Percentiles rank a stretch among this genome's conserved stretches.
phyloP scores from a whole-genome alignment of 2,113 vertebrate species.

The Epinephelus cyanopodus region DNA sequence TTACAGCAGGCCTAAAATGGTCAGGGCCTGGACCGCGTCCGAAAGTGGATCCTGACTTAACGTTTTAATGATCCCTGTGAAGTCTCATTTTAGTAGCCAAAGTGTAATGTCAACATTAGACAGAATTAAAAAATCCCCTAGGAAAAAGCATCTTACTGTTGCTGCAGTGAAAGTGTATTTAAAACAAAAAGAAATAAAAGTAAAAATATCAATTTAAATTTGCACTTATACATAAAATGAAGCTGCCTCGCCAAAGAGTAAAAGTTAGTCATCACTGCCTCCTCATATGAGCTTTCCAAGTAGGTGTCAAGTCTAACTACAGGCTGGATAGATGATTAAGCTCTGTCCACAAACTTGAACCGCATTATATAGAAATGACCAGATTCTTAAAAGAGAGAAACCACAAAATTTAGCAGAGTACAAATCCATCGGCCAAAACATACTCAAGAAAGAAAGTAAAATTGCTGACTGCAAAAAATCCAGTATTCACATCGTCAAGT shows the following conservation, averaged over 20 bases:
- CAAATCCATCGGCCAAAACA: constrained; percentile 22
- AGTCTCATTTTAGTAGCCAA: constrained; percentile 27
- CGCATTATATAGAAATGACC: background rate
- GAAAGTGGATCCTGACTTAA: constrained; percentile 60
- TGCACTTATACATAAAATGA: background rate
- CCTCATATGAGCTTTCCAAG: background rate
- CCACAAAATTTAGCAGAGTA: background rate
- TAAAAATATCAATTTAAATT: background rate
- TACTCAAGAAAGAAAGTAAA: background rate
- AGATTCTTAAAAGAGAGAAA: background rate
- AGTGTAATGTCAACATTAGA: background rate
- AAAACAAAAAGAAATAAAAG: background rate
- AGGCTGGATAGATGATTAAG: background rate
- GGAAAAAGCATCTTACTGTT: background rate
- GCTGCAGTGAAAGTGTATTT: background rate
- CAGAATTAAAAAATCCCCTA: background rate
- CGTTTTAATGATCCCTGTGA: constrained; percentile 10
- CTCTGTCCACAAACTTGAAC: background rate
- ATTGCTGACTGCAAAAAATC: constrained; percentile 4
- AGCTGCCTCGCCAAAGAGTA: background rate
- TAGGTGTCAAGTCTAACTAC: background rate
- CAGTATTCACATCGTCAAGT: background rate
- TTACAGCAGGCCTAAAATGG: constrained; percentile 81
- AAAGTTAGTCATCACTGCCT: background rate
- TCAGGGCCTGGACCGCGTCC: constrained; percentile 48